These are phyloP conservation scores for Tromatobia lineatoria DNA, from an alignment of 2,888 invertebrate species.

Conservation along the genomic window DNA sequence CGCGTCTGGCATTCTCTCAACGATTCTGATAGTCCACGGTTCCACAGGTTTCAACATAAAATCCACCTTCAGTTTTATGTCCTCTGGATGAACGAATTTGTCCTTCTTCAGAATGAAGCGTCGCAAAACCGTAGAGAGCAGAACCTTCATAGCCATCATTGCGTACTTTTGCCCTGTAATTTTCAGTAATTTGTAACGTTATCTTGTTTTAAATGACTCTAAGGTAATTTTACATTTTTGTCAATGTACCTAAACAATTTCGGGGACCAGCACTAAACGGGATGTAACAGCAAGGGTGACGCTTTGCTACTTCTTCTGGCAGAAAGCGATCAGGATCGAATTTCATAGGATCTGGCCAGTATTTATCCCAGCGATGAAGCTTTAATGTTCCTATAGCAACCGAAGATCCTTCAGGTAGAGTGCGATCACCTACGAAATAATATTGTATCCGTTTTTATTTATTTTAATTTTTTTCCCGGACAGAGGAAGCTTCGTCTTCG, in stretches of 20 bases:
- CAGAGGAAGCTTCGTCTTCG: not conserved
- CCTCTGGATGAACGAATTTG: constrained; percentile 57
- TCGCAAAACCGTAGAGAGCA: constrained; percentile 82
- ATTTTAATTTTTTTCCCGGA: not conserved
- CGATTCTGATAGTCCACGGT: constrained; percentile 71
- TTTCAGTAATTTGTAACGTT: not conserved
- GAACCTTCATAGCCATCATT: constrained; percentile 85
- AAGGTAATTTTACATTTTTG: not conserved
- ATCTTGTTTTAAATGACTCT: not conserved
- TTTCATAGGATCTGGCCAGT: constrained; percentile 75
- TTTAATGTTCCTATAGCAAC: constrained; percentile 70
- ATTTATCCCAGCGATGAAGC: constrained; percentile 71
- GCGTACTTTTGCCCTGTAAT: constrained; percentile 84
- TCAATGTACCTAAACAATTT: constrained; percentile 74
- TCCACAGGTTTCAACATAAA: constrained; percentile 70
- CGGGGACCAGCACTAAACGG: constrained; percentile 77
- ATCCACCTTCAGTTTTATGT: constrained; percentile 73
- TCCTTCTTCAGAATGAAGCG: constrained; percentile 78
- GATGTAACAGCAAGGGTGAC: constrained; percentile 73
- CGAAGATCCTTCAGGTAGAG: constrained; percentile 72
- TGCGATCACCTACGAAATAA: constrained; percentile 68
- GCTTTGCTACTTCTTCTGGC: constrained; percentile 74
- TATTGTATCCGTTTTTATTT: not conserved
- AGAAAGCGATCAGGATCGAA: constrained; percentile 79
- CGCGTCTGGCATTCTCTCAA: constrained; percentile 30